Evolutionary conservation across 2,113 vertebrate species (phyloP), one percentile per base, ranked within the genome.

Genomic region (Meleagris gallopavo): DNA sequence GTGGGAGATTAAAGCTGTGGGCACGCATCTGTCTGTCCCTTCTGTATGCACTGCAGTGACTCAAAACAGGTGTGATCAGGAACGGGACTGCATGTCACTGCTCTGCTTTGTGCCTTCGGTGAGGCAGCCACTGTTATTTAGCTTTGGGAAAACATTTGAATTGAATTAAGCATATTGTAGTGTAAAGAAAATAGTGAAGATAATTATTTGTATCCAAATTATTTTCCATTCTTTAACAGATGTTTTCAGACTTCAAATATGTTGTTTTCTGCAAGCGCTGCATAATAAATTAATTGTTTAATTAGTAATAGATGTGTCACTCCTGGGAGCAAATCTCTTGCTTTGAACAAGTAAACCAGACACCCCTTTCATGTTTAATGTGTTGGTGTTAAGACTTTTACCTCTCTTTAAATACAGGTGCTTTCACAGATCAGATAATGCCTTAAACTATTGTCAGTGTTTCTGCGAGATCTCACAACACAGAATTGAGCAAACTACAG

Each of bases 381-480:
- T 96, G 95, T 97, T 97, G 92, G 93, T 96, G 97, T 97, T 93
- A 97, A 98, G 96, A 96, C 97, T 97, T 97, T 97, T 96, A 96
- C 96, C 94, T 96, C 90, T 96, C 96, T 97, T 93, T 94, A 96
- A 94, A 97, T 94, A 96, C 94, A 73, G 94, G 94, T 90, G 94
- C 89, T 97, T 97, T 97, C 93, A 95, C 82, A 97, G 97, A 98
- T 98, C 98, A 98, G 95, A 97, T 97, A 97, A 97, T 97, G 95
- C 96, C 97, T 96, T 97, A 97, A 98, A 97, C 97, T 97, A 97
- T 97, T 98, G 97, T 97, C 97, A 97, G 94, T 96, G 96, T 97
- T 98, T 97, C 95, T 95, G 88, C 96, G 97, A 98, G 97, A 97
- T 97, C 96, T 98, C 97, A 97, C 97, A 95, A 96, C 96, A 95